These are phyloP conservation scores for Perognathus longimembris DNA, from an alignment of 2,113 vertebrate species.

Conservation along the genomic window DNA sequence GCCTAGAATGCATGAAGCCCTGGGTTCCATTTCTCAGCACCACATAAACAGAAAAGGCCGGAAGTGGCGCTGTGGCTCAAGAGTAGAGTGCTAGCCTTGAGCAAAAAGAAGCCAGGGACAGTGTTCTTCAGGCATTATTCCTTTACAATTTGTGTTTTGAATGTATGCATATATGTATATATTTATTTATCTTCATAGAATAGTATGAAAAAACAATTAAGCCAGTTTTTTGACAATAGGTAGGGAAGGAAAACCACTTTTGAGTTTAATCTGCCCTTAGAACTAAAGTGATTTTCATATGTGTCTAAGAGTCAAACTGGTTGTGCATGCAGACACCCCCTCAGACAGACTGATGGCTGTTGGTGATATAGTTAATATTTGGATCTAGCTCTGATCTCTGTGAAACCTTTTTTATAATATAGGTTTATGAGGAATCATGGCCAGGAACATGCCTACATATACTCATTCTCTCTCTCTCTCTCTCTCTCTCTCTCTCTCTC, in stretches of 20 bases:
- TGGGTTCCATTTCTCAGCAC: too few relatives aligned
- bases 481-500: too few relatives aligned
- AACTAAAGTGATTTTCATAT: constrained; percentile 61
- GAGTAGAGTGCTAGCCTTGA: too few relatives aligned
- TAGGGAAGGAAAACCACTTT: background rate
- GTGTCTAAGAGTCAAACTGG: constrained; percentile 47
- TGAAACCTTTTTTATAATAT: constrained; percentile 7
- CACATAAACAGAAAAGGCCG: too few relatives aligned
- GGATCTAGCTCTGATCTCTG: background rate
- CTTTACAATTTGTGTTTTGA: constrained; percentile 40
- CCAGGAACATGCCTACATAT: background rate
- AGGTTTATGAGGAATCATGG: background rate
- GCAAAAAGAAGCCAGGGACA: too few relatives aligned
- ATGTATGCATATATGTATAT: background rate
- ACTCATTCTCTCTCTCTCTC: too few relatives aligned
- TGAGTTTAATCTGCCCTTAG: constrained; percentile 65
- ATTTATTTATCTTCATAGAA: background rate
- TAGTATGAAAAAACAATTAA: background rate
- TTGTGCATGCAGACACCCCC: background rate
- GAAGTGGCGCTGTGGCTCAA: too few relatives aligned
- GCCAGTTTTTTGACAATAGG: constrained; percentile 30
- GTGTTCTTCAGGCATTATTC: background rate
- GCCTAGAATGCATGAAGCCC: too few relatives aligned
- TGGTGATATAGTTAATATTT: constrained; percentile 17
- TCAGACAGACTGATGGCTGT: background rate